Conservation (phyloP, 2,113 vertebrate species). For the Cyrtonyx montezumae region DNA sequence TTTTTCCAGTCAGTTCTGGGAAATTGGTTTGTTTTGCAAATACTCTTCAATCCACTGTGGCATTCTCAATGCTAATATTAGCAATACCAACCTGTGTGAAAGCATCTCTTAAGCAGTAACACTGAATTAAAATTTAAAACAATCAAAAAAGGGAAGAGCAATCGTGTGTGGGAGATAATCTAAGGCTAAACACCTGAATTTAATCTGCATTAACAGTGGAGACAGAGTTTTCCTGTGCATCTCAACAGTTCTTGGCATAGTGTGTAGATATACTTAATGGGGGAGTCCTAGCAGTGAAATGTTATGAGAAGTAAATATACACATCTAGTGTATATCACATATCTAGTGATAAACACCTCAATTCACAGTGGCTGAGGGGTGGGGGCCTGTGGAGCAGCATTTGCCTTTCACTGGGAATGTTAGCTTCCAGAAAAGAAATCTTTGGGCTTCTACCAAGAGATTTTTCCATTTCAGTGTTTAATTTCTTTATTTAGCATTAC, state of each 20-base stretch:
- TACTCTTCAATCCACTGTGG: background rate
- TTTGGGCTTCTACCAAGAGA: slow-evolving; percentile 39
- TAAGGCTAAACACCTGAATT: background rate
- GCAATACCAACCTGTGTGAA: background rate
- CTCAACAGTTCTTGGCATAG: background rate
- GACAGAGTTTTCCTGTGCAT: background rate
- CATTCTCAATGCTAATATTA: background rate
- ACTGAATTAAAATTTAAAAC: background rate
- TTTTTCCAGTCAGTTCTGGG: background rate
- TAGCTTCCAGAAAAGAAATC: slow-evolving; percentile 47
- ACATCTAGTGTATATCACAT: background rate
- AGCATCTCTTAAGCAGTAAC: background rate
- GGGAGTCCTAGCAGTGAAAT: background rate
- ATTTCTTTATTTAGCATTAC: slow-evolving; percentile 74
- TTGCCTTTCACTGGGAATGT: slow-evolving; percentile 7
- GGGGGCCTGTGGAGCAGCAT: background rate
- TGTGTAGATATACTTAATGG: background rate
- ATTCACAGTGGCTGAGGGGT: background rate
- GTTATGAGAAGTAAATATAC: background rate
- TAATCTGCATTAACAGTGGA: background rate
- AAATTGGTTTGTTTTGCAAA: background rate
- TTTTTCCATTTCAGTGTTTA: slow-evolving; percentile 68
- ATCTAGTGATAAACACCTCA: background rate
- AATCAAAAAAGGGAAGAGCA: background rate
- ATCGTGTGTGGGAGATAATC: background rate